Conservation (phyloP, 1,140 invertebrate species). For the Drosophila guanche region DNA sequence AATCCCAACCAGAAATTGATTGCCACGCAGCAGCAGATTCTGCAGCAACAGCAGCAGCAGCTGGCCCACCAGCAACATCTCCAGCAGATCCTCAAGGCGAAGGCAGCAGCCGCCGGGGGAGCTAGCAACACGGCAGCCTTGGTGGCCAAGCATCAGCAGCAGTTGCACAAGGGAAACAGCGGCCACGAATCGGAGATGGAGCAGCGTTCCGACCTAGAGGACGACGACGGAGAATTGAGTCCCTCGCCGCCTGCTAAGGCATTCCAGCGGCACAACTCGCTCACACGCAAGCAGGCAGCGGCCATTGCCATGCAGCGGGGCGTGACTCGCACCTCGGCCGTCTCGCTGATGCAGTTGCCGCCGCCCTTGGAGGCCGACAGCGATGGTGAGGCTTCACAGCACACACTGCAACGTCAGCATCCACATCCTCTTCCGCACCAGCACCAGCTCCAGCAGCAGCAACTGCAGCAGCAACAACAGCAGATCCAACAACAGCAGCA, state of each 20-base stretch:
- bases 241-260: slow-evolving; percentile 83
- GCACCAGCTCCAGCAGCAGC: slow-evolving; percentile 33
- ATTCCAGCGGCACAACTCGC: slow-evolving; percentile 86
- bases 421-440: slow-evolving; percentile 17
- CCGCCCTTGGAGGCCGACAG: slow-evolving; percentile 90
- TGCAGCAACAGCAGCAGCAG: slow-evolving; percentile 79
- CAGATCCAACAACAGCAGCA: slow-evolving; percentile 51
- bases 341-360: slow-evolving; percentile 91
- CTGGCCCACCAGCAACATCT: slow-evolving; percentile 79
- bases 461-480: slow-evolving; percentile 43
- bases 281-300: slow-evolving; percentile 85
- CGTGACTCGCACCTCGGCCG: slow-evolving; percentile 84
- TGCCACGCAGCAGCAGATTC: slow-evolving; percentile 76
- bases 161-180: slow-evolving; percentile 58
- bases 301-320: slow-evolving; percentile 84
- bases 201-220: slow-evolving; percentile 76
- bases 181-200: slow-evolving; percentile 72
- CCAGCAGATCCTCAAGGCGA: slow-evolving; percentile 79
- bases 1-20: slow-evolving; percentile 78
- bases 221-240: slow-evolving; percentile 81
- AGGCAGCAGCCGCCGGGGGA: slow-evolving; percentile 71
- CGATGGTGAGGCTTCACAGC: slow-evolving; percentile 85
- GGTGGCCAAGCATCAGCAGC: slow-evolving; percentile 76
- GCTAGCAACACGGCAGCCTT: slow-evolving; percentile 72
- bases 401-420: slow-evolving; percentile 51